Conservation (phyloP, 2,113 vertebrate genomes). For the Oxyruncus cristatus region DNA sequence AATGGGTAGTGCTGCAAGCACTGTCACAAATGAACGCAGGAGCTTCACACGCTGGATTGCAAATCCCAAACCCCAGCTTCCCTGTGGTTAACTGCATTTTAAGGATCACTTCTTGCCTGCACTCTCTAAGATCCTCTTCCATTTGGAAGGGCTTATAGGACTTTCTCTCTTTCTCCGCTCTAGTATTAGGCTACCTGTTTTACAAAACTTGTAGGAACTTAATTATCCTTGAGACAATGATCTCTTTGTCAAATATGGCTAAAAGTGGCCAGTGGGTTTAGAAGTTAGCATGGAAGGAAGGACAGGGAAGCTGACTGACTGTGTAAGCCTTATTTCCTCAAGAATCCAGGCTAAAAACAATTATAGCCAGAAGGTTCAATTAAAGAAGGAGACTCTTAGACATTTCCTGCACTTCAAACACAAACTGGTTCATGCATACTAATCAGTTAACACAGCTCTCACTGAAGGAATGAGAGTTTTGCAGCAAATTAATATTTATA, state of each 20-base stretch:
- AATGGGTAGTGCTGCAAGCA: background rate
- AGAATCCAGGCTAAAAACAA: conserved; percentile 44
- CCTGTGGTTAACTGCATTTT: background rate
- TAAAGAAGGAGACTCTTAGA: conserved; percentile 24
- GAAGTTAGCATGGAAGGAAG: background rate
- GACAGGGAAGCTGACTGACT: background rate
- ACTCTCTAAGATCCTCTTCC: background rate
- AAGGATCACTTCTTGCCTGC: background rate
- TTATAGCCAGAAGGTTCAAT: conserved; percentile 58
- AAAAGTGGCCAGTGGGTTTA: background rate
- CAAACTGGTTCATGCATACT: background rate
- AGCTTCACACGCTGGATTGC: background rate
- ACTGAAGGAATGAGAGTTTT: background rate
- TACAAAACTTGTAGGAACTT: background rate
- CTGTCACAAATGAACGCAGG: fast-evolving
- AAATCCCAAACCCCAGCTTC: background rate
- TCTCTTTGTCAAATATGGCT: background rate
- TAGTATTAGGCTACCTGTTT: background rate
- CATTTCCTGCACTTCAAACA: conserved; percentile 1
- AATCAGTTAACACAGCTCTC: background rate
- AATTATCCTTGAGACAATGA: background rate
- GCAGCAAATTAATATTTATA: conserved; percentile 23
- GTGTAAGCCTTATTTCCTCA: conserved; percentile 3
- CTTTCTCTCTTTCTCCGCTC: background rate
- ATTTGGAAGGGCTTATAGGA: background rate